Base-by-base conservation (phyloP, 1,140 invertebrate species). In the Sarcophaga peregrina region DNA sequence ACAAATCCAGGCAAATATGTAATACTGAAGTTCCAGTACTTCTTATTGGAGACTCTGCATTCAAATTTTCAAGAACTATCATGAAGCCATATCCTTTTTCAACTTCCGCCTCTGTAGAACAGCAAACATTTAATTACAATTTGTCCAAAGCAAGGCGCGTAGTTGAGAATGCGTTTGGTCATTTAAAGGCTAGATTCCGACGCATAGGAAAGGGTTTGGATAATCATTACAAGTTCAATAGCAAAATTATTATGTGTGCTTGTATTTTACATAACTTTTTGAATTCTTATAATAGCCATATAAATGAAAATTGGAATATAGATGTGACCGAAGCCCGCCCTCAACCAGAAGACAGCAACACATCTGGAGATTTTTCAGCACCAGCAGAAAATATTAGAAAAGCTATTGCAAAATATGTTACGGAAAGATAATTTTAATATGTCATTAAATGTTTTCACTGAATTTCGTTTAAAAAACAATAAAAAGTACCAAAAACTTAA, bases 191-290 rank as follows among this genome's bases (percentile, higher is more conserved):
- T 7, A 37, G 83, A 37, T 83, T 83, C 54, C 15, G 75, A 15
- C 73, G 62, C 37, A 72, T 83, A 46, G 83, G 83, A 10, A 80
- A 80, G 62, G 83, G 83, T 25, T 15, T 83, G 3, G 82, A 83
- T n/a, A 75, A 74, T 46, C 15, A 45, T 15, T 15, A 11, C 3
- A 68, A 78, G 7, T 46, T 78, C 46, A 47, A 20, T 9, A 37
- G 15, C n/a, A 25, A 25, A 78, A 81, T 81, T 62, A 83, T 83
- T 13, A 52, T 82, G 48, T 45, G 46, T 15, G 7, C 8, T 20
- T 83, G 83, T 54, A 76, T 72, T 45, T n/a, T 83, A 50, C 83
- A 83, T 73, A 83, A 83, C 54, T 83, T 83, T 72, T 17, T 83
- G 4, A 81, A 74, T 81, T 58, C 5, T 5, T 3, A 83, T 46